Evolutionary conservation across 2,113 vertebrate genomes (phyloP).

Genomic region (Trematocara unimaculatum): DNA sequence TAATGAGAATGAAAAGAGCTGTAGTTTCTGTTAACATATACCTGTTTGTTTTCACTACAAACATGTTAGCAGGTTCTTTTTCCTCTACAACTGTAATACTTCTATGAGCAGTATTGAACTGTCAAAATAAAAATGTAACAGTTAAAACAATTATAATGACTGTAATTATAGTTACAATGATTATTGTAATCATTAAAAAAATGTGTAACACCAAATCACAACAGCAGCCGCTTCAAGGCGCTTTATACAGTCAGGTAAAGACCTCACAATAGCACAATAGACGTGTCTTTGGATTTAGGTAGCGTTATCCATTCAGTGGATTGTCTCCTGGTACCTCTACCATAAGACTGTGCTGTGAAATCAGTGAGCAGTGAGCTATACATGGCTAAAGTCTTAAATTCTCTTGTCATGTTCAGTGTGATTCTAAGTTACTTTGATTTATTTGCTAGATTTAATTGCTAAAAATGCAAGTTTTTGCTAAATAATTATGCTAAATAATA

Average conservation of each 20-base stretch:
- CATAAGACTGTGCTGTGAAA: not conserved
- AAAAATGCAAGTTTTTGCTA: too few species aligned
- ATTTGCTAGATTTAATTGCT: not conserved
- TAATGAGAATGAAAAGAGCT: not conserved
- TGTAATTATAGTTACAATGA: not conserved
- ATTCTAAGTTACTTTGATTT: not conserved
- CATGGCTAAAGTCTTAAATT: not conserved
- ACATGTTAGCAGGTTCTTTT: not conserved
- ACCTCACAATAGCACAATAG: not conserved
- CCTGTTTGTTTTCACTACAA: not conserved
- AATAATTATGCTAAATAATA: too few species aligned
- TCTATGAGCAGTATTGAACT: not conserved
- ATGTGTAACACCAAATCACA: not conserved
- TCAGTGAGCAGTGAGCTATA: not conserved
- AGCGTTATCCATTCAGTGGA: not conserved
- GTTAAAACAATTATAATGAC: not conserved
- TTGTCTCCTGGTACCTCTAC: not conserved
- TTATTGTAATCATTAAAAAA: not conserved
- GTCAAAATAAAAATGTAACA: not conserved
- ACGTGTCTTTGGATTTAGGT: not conserved
- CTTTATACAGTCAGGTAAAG: not conserved
- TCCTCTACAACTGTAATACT: not conserved
- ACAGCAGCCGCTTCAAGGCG: not conserved
- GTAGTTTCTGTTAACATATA: not conserved
- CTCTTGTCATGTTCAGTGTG: not conserved